Conservation (phyloP, 2,797 vertebrate species). For the Platalea minor region DNA sequence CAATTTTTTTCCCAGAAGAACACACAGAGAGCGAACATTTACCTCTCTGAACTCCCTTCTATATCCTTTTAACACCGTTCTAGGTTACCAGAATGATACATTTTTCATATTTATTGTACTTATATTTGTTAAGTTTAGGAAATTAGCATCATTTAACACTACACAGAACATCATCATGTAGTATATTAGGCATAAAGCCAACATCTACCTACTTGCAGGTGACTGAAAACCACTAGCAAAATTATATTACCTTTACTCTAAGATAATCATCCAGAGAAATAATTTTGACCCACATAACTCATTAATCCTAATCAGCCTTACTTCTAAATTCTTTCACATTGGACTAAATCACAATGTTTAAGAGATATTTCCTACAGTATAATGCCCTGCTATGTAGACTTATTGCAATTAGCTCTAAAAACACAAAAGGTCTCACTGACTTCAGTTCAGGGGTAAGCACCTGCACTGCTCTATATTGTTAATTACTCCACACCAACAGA, state of each 20-base stretch:
- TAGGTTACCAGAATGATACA: neutral
- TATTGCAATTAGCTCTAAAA: neutral
- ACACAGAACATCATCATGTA: neutral
- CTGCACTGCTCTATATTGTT: neutral
- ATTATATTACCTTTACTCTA: neutral
- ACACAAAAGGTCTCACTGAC: neutral
- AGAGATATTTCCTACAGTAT: neutral
- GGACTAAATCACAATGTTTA: neutral
- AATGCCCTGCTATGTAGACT: neutral
- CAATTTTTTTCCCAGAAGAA: neutral
- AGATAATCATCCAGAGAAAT: neutral
- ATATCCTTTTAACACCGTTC: neutral
- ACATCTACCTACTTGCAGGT: neutral
- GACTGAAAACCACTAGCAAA: neutral
- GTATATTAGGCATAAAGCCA: neutral
- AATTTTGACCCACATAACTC: neutral
- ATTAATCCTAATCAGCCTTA: neutral
- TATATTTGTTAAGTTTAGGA: neutral
- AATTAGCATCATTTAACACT: neutral
- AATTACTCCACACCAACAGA: neutral
- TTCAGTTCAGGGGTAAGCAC: neutral
- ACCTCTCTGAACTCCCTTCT: neutral
- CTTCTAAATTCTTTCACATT: neutral
- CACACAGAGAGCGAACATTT: neutral
- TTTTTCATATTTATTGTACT: neutral